Evolutionary conservation across 2,888 invertebrate genomes (phyloP), one percentile per base, ranked within the genome.

Genomic region (Zele albiditarsus): DNA sequence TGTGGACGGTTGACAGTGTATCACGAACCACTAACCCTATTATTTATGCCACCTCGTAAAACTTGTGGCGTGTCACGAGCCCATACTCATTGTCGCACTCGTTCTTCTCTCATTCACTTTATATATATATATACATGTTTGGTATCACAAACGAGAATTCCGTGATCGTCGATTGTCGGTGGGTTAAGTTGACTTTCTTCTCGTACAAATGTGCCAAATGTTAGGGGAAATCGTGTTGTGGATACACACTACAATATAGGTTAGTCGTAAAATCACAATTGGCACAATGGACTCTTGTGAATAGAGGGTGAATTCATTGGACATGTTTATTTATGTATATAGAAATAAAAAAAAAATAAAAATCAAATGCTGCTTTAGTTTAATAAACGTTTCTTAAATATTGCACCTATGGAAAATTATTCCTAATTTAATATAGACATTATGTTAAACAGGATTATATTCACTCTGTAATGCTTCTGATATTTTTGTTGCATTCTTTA

Each of bases 21-120:
- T 87, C 87, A 86, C 86, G 86, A 85, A 86, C 82, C 82, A 85
- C 85, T 86, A 87, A 85, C 85, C 84, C 82, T 82, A 82, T 88
- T 87, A 88, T 88, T 88, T 88, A 88, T 87, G 83, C 79, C 82
- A 82, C 83, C 83, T 86, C 88, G 85, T 88, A 86, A 88, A 88
- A 87, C 86, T 87, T 87, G 85, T 88, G 82, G 87, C 88, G 87
- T 87, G 88, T 83, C 82, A 82, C 80, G 83, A 79, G 82, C 83
- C 84, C 81, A 84, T 88, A 84, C 82, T 82, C 81, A 74, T 73
- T 65, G 71, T 20, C 58, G 65, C 60, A 70, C 42, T 69, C 33
- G 46, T 65, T 42, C 38, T 33, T 42, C 28, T n/a, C 27, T 72
- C 74, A 66, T 16, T 60, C 33, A 33, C 58, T 58, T 70, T 31